These are phyloP conservation scores for Phylloscopus whistleri DNA, from an alignment of 2,113 vertebrate species.

Conservation along the genomic window DNA sequence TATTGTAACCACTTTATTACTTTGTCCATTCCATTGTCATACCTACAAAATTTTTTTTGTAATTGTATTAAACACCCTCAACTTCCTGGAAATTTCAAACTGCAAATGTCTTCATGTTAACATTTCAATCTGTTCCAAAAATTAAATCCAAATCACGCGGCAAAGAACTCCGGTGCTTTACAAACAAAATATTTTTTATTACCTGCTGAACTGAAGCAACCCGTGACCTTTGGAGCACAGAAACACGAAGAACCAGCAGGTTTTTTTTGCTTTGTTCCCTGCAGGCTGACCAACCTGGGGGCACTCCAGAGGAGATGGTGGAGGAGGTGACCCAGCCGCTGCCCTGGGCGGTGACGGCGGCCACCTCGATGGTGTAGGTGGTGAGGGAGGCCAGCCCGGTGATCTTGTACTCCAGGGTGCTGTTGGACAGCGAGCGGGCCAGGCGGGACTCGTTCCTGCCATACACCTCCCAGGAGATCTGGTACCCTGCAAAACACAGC, in stretches of 20 bases:
- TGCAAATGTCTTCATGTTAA: background rate
- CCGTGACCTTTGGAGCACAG: background rate
- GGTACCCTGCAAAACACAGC: conserved; percentile 76
- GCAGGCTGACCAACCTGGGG: conserved; percentile 82
- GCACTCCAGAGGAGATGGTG: conserved; percentile 93
- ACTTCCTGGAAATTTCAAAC: background rate
- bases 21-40: background rate
- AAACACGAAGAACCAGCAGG: rapidly evolving
- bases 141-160: rapidly evolving
- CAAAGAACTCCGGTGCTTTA: background rate
- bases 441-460: conserved; percentile 79
- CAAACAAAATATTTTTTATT: background rate
- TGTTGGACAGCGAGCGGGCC: conserved; percentile 76
- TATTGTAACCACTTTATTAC: background rate
- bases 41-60: background rate
- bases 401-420: conserved; percentile 86
- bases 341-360: conserved; percentile 81
- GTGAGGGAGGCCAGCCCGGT: conserved; percentile 88
- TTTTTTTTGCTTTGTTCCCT: background rate
- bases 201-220: rapidly evolving
- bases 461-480: conserved; percentile 87
- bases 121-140: background rate
- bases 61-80: background rate
- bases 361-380: conserved; percentile 88
- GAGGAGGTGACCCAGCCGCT: conserved; percentile 80